These are phyloP conservation scores for Turnix velox DNA, from an alignment of 2,113 vertebrate genomes.

Conservation along the genomic window DNA sequence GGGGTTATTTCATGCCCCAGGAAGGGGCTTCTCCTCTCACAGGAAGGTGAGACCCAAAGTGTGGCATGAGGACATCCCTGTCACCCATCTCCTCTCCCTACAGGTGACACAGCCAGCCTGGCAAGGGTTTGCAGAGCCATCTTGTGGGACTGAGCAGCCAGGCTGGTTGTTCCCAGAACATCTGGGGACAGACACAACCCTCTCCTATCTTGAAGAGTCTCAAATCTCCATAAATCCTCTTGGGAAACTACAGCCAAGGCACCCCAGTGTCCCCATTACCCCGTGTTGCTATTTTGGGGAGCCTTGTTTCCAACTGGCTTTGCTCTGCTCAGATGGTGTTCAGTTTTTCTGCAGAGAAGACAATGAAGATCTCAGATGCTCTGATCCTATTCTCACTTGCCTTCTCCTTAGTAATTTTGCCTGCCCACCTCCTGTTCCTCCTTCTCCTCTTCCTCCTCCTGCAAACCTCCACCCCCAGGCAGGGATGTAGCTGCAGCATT, in stretches of 20 bases:
- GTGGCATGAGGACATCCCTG: rapidly evolving
- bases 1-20: not conserved
- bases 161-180: not conserved
- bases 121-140: not conserved
- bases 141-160: rapidly evolving
- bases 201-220: not conserved
- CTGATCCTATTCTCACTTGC: conserved; percentile 3
- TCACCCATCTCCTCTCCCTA: not conserved
- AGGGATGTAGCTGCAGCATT: conserved; percentile 49
- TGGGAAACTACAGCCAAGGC: not conserved
- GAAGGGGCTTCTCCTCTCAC: not conserved
- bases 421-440: conserved; percentile 62
- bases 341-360: not conserved
- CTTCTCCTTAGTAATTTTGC: not conserved
- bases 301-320: not conserved
- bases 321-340: not conserved
- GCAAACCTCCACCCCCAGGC: conserved; percentile 46
- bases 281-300: rapidly evolving
- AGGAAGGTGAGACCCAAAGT: not conserved
- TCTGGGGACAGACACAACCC: not conserved
- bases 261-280: not conserved
- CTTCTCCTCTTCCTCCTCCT: conserved; percentile 53
- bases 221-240: rapidly evolving
- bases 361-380: not conserved
- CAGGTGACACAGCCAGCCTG: not conserved